phyloP scores from a whole-genome alignment of 1,140 invertebrate species.

The Camponotus pennsylvanicus region DNA sequence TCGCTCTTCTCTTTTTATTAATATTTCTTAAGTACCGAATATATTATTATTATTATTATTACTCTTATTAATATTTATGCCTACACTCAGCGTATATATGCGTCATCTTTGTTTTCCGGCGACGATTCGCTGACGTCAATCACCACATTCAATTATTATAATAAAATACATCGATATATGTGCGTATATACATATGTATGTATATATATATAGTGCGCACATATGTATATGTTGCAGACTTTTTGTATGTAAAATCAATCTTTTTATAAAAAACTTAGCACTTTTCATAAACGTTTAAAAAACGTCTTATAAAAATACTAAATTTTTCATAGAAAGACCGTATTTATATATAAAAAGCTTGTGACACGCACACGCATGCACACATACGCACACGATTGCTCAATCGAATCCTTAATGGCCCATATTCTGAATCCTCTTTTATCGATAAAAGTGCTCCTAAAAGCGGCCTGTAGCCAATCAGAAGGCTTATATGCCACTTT shows the following conservation, averaged over 20 bases:
- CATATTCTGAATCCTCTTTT: no score
- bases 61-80: constrained; percentile 26
- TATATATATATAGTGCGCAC: neutral
- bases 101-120: neutral
- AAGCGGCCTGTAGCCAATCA: no score
- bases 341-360: no score
- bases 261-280: no score
- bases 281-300: no score
- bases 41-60: constrained; percentile 64
- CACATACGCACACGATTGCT: constrained; percentile 5
- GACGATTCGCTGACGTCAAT: constrained; percentile 37
- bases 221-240: neutral
- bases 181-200: neutral
- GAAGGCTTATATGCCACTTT: no score
- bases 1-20: neutral
- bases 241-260: no score
- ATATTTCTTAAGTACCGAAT: constrained; percentile 74
- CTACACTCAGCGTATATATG: constrained; percentile 24
- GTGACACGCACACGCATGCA: no score
- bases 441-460: no score
- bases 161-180: constrained; percentile 67
- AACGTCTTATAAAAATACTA: no score
- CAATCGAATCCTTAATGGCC: constrained; percentile 27
- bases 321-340: no score
- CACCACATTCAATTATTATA: constrained; percentile 51